A percentile compares a stretch with the other conserved stretches of the same genome.
phyloP scores from a whole-genome alignment of 2,888 invertebrate genomes.

The Melipona bicolor region DNA sequence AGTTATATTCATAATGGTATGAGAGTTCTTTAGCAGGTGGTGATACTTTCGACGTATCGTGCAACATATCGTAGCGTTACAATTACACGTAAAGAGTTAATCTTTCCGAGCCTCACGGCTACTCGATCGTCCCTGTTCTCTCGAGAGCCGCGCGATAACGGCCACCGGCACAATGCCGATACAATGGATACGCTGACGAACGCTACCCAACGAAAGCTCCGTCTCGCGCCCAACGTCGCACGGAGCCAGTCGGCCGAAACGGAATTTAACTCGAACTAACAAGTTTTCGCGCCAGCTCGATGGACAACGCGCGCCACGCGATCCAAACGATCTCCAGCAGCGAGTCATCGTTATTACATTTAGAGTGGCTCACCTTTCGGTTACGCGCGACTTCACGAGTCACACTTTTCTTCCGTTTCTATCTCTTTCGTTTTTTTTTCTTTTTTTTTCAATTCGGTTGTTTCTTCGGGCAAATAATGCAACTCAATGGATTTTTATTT shows the following conservation, averaged over 20 bases:
- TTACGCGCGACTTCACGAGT: background rate
- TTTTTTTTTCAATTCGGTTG: no score
- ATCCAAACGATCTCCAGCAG: background rate
- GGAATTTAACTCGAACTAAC: background rate
- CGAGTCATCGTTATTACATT: background rate
- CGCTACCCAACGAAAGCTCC: background rate
- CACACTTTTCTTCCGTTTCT: no score
- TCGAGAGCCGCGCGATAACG: conserved; percentile 44
- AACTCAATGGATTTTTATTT: no score
- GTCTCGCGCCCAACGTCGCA: background rate
- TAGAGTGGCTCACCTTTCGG: background rate
- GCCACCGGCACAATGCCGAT: conserved; percentile 16
- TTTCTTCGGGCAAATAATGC: no score
- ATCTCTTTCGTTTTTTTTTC: no score
- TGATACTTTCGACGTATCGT: conserved; percentile 27
- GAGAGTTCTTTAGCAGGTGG: conserved; percentile 29
- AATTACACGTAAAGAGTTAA: conserved; percentile 47
- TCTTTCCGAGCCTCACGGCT: conserved; percentile 47
- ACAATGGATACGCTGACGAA: conserved; percentile 41
- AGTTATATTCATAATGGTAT: conserved; percentile 3
- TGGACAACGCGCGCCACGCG: background rate
- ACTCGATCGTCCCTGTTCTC: conserved; percentile 35
- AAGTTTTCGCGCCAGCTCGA: background rate
- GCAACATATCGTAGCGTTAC: conserved; percentile 47
- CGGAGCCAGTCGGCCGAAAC: background rate